Percentiles rank a stretch among this genome's conserved stretches.
phyloP scores from a whole-genome alignment of 2,888 invertebrate species.

The Apodemia zela region DNA sequence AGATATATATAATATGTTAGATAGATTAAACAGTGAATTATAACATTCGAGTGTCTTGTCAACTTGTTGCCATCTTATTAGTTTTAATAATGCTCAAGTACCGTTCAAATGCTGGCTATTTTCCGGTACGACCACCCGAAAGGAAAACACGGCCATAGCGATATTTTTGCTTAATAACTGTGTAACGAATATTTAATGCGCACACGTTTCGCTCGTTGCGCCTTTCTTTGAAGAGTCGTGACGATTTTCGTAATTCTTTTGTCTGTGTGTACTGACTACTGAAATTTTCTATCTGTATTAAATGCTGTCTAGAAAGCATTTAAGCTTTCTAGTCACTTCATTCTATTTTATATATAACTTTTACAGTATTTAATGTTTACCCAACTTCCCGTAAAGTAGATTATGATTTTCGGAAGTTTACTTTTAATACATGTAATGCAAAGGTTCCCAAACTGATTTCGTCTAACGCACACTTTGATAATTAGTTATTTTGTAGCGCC shows the following conservation, averaged over 20 bases:
- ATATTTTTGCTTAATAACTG: conserved; percentile 56
- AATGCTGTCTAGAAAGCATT: background rate
- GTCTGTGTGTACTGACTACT: conserved; percentile 1
- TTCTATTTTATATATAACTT: background rate
- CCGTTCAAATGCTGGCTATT: conserved; percentile 33
- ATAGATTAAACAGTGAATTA: no score
- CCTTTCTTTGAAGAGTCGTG: conserved; percentile 26
- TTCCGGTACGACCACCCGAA: conserved; percentile 55
- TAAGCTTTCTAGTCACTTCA: conserved; percentile 1
- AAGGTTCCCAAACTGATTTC: no score
- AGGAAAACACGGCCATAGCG: conserved; percentile 45
- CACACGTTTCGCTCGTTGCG: conserved; percentile 33
- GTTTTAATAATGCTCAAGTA: background rate
- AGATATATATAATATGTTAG: no score
- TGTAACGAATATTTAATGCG: conserved; percentile 52
- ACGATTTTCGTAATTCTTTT: conserved; percentile 20
- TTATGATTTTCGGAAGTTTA: no score
- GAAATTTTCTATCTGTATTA: background rate
- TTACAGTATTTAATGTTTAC: no score
- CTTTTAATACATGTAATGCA: no score
- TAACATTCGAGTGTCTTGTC: no score
- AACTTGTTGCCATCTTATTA: no score
- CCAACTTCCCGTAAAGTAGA: no score
- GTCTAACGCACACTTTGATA: no score
- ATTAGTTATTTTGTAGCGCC: no score